These are phyloP conservation scores for Sussaba pulchella DNA, from an alignment of 2,888 invertebrate species.

Conservation along the genomic window DNA sequence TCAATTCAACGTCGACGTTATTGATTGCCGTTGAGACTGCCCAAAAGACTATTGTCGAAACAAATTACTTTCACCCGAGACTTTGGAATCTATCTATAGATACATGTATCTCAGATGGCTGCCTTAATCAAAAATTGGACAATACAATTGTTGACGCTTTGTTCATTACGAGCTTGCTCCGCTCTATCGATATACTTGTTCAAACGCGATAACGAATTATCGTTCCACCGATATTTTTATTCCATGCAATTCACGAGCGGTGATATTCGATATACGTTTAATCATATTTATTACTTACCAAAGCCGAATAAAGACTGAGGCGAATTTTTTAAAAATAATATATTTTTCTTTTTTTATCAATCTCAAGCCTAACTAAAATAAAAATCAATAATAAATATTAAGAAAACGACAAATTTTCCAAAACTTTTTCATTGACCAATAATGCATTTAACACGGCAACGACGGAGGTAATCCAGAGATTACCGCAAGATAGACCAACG, in stretches of 20 bases:
- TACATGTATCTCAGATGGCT: not conserved
- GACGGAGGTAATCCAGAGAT: no score
- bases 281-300: not conserved
- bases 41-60: slow-evolving; percentile 18
- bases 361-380: not conserved
- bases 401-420: not conserved
- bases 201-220: not conserved
- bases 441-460: slow-evolving; percentile 14
- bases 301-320: slow-evolving; percentile 24
- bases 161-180: slow-evolving; percentile 12
- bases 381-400: slow-evolving; percentile 2
- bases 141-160: slow-evolving; percentile 30
- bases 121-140: slow-evolving; percentile 34
- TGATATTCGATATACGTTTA: not conserved
- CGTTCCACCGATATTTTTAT: not conserved
- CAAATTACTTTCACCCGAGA: slow-evolving; percentile 10
- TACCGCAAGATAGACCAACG: no score
- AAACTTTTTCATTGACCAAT: not conserved
- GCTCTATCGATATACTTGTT: no score
- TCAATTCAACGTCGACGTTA: not conserved
- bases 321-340: slow-evolving; percentile 8
- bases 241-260: not conserved
- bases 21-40: not conserved
- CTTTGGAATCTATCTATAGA: slow-evolving; percentile 5
- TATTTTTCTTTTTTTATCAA: not conserved